These are phyloP conservation scores for Athalia rosae DNA, from an alignment of 2,888 invertebrate genomes.

Conservation along the genomic window DNA sequence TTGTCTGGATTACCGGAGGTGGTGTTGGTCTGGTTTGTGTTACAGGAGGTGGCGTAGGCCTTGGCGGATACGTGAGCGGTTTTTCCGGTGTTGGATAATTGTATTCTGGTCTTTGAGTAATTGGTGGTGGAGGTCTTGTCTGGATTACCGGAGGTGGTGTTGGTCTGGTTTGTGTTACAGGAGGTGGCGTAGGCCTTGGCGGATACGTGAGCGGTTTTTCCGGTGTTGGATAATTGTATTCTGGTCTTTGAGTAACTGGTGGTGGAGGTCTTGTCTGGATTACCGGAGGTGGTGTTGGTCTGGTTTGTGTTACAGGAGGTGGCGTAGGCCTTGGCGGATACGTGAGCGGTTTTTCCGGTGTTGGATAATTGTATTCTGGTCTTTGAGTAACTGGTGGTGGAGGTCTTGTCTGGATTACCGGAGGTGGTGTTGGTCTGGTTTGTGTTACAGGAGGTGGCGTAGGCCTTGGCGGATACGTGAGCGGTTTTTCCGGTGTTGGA, in stretches of 20 bases:
- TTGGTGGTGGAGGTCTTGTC: slow-evolving; percentile 31
- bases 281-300: slow-evolving; percentile 47
- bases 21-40: slow-evolving; percentile 35
- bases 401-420: slow-evolving; percentile 60
- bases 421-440: slow-evolving; percentile 47
- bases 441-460: slow-evolving; percentile 58
- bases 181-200: slow-evolving; percentile 47
- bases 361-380: slow-evolving; percentile 50
- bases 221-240: too few relatives aligned
- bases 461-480: slow-evolving; percentile 53
- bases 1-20: slow-evolving; percentile 19
- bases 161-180: slow-evolving; percentile 50
- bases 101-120: too few relatives aligned
- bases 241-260: too few relatives aligned
- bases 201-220: slow-evolving; percentile 10
- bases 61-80: slow-evolving; percentile 25
- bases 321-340: slow-evolving; percentile 55
- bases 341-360: slow-evolving; percentile 48
- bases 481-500: slow-evolving; percentile 49
- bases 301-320: not conserved
- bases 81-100: too few relatives aligned
- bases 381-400: slow-evolving; percentile 58
- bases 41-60: not conserved
- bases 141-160: slow-evolving; percentile 49
- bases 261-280: slow-evolving; percentile 42